phyloP scores from a whole-genome alignment of 2,888 invertebrate genomes.

The Caradrina kadenii region DNA sequence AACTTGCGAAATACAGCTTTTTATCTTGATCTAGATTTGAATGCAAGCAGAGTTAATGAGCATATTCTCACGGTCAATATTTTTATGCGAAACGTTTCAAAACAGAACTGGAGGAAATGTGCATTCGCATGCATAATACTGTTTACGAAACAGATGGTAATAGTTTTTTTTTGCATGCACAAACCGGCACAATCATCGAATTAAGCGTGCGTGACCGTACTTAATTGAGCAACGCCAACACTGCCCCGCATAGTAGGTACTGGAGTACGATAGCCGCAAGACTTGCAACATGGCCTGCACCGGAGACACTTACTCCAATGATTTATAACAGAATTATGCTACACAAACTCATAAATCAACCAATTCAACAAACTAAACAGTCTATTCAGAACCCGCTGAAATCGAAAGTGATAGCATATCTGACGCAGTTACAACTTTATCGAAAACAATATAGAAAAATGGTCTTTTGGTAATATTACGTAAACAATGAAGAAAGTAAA shows the following conservation, averaged over 20 bases:
- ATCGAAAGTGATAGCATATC: slow-evolving; percentile 54
- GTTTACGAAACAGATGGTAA: slow-evolving; percentile 60
- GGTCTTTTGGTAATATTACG: slow-evolving; percentile 51
- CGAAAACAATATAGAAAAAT: slow-evolving; percentile 43
- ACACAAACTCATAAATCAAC: slow-evolving; percentile 29
- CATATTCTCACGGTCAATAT: slow-evolving; percentile 52
- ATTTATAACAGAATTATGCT: slow-evolving; percentile 30
- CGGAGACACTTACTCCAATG: slow-evolving; percentile 37
- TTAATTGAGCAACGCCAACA: slow-evolving; percentile 55
- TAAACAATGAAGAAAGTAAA: slow-evolving; percentile 69
- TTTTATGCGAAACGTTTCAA: slow-evolving; percentile 48
- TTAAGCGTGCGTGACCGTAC: slow-evolving; percentile 63
- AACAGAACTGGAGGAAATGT: slow-evolving; percentile 44
- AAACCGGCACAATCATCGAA: slow-evolving; percentile 53
- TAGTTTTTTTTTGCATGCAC: slow-evolving; percentile 53
- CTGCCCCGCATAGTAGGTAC: slow-evolving; percentile 17
- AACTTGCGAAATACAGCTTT: slow-evolving; percentile 28
- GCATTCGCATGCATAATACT: slow-evolving; percentile 49
- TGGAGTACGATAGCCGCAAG: slow-evolving; percentile 41
- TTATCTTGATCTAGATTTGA: slow-evolving; percentile 44
- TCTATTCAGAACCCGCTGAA: slow-evolving; percentile 39
- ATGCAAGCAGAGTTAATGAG: slow-evolving; percentile 45
- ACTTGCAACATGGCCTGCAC: slow-evolving; percentile 51
- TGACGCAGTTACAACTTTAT: slow-evolving; percentile 47
- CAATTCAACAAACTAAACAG: slow-evolving; percentile 26